Percentiles rank a stretch among this genome's conserved stretches.
Evolutionary conservation across 2,797 vertebrate genomes (phyloP).

Genomic region (Remorina albescens): DNA sequence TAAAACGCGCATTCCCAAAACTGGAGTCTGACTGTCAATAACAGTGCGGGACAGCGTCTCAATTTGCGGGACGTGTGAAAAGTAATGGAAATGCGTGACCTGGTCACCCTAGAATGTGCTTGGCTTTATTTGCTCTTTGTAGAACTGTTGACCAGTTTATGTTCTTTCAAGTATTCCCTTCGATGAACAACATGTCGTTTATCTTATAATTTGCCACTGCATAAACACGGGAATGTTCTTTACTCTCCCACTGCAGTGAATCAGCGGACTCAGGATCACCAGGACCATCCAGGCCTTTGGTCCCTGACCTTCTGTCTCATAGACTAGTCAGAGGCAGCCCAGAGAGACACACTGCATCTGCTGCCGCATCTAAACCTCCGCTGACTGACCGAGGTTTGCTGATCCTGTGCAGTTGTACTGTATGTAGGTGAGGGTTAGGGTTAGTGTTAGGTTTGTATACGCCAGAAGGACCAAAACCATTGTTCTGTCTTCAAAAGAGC

Average conservation of each 20-base stretch:
- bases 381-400: constrained; percentile 61
- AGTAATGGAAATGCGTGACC: not conserved
- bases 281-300: constrained; percentile 60
- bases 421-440: not conserved
- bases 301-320: constrained; percentile 74
- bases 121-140: not conserved
- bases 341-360: constrained; percentile 49
- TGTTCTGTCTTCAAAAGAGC: constrained; percentile 1
- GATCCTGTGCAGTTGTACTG: constrained; percentile 7
- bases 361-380: constrained; percentile 52
- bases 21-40: no score
- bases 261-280: constrained; percentile 60
- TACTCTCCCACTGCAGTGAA: constrained; percentile 70
- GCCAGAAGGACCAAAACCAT: not conserved
- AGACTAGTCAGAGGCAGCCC: constrained; percentile 58
- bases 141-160: not conserved
- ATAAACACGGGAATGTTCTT: not conserved
- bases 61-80: no score
- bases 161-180: not conserved
- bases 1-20: no score
- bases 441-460: no score
- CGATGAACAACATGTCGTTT: not conserved
- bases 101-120: not conserved
- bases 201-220: not conserved
- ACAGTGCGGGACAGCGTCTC: no score